Conservation (phyloP, 2,797 vertebrate species). For the Etheostoma nigrum region DNA sequence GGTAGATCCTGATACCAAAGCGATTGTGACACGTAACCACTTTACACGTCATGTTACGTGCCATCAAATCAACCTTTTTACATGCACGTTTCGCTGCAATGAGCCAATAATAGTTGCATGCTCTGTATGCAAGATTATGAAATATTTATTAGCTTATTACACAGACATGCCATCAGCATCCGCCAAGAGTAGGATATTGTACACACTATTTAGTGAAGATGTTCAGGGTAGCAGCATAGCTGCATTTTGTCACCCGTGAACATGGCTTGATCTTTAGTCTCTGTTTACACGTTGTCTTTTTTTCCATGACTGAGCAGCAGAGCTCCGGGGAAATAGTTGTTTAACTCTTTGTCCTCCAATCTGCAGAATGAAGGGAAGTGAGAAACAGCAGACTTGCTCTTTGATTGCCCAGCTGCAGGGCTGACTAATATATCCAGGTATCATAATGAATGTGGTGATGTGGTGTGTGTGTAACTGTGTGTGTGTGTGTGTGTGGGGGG, state of each 20-base stretch:
- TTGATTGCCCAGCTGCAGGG: constrained; percentile 32
- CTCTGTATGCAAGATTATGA: constrained; percentile 32
- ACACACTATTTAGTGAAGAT: constrained; percentile 25
- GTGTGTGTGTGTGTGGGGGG: background rate
- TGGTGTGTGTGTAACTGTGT: background rate
- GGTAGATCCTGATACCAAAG: constrained; percentile 8
- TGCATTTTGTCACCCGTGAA: constrained; percentile 41
- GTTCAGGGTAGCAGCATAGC: constrained; percentile 29
- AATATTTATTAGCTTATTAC: constrained; percentile 53
- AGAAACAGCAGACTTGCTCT: constrained; percentile 27
- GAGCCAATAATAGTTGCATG: constrained; percentile 31
- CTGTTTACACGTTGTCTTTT: constrained; percentile 47
- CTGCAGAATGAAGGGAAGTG: constrained; percentile 23
- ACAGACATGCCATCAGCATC: constrained; percentile 22
- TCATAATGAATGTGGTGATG: constrained; percentile 32
- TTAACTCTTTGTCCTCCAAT: constrained; percentile 43
- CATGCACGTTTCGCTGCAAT: constrained; percentile 10
- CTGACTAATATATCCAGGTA: constrained; percentile 48
- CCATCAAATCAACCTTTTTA: constrained; percentile 35
- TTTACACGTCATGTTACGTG: constrained; percentile 34
- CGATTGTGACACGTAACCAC: constrained; percentile 20
- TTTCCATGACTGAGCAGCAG: constrained; percentile 42
- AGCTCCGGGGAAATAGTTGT: constrained; percentile 31
- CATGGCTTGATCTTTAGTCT: constrained; percentile 33
- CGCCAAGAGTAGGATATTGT: constrained; percentile 12